Evolutionary conservation across 2,113 vertebrate species (phyloP).

Genomic region (Ictalurus punctatus): DNA sequence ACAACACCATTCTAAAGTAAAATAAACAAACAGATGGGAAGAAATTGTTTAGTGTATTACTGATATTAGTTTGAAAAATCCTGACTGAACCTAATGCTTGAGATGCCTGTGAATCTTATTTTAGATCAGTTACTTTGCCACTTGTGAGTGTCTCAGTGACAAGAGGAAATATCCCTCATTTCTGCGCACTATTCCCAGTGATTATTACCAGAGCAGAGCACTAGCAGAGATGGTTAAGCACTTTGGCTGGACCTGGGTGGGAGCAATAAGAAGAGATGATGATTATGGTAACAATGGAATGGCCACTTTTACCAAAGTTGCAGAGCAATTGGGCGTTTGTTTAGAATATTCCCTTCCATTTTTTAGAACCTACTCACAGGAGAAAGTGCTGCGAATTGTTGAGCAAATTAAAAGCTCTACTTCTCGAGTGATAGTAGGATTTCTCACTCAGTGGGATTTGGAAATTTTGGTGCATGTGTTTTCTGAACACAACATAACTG

Average conservation of each 20-base stretch:
- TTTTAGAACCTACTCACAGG: constrained; percentile 64
- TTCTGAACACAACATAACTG: constrained; percentile 64
- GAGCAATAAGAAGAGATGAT: constrained; percentile 55
- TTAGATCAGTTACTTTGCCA: constrained; percentile 62
- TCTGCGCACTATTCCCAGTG: constrained; percentile 63
- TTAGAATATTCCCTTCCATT: constrained; percentile 60
- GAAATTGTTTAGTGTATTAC: not conserved
- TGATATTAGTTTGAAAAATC: not conserved
- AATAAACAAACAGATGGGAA: not conserved
- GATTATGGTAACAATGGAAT: constrained; percentile 63
- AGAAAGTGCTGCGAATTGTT: constrained; percentile 62
- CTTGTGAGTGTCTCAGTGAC: constrained; percentile 62
- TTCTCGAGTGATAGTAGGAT: constrained; percentile 68
- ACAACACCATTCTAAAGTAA: not conserved
- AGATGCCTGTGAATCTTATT: constrained; percentile 56
- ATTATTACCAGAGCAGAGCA: constrained; percentile 60
- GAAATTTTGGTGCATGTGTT: constrained; percentile 61
- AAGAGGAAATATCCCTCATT: constrained; percentile 57
- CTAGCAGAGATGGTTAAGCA: constrained; percentile 59
- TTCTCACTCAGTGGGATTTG: constrained; percentile 64
- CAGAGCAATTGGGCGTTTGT: constrained; percentile 52
- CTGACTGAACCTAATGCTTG: constrained; percentile 38
- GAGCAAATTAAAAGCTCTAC: constrained; percentile 67
- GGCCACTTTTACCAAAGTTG: constrained; percentile 54
- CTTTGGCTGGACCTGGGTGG: constrained; percentile 65